Percentiles rank a stretch among this genome's conserved stretches.
These are phyloP conservation scores for Merops nubicus DNA, from an alignment of 2,113 vertebrate genomes.

Conservation along the genomic window DNA sequence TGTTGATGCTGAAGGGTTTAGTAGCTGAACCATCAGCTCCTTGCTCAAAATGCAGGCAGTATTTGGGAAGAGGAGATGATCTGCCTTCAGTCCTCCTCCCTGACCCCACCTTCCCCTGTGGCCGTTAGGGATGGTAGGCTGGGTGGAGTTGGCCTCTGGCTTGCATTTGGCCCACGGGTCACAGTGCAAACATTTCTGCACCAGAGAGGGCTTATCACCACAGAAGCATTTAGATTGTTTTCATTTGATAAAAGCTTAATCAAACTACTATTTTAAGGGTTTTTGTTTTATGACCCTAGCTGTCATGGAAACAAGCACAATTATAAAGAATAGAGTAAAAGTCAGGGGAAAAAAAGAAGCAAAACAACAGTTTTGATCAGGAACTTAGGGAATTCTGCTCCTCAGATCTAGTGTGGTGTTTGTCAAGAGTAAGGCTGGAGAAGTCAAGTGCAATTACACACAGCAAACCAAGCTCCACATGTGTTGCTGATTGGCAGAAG, in stretches of 20 bases:
- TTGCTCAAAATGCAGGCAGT: not conserved
- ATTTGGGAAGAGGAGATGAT: not conserved
- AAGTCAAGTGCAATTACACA: not conserved
- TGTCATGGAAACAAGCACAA: not conserved
- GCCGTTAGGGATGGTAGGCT: not conserved
- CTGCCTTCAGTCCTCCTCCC: not conserved
- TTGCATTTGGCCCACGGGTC: not conserved
- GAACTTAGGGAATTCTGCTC: not conserved
- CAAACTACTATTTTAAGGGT: not conserved
- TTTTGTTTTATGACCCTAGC: not conserved
- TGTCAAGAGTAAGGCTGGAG: not conserved
- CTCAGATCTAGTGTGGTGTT: not conserved
- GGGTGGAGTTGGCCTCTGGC: not conserved
- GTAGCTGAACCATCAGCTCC: not conserved
- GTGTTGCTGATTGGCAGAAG: not conserved
- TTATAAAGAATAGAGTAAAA: not conserved
- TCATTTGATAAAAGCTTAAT: not conserved
- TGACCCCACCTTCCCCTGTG: rapidly evolving
- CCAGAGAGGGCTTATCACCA: not conserved
- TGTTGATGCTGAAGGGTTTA: not conserved
- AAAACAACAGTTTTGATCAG: not conserved
- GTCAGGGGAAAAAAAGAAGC: not conserved
- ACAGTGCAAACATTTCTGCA: not conserved
- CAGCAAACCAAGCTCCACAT: not conserved
- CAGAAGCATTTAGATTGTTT: not conserved